Conservation (phyloP, 2,113 vertebrate genomes). For the Caracal caracal region DNA sequence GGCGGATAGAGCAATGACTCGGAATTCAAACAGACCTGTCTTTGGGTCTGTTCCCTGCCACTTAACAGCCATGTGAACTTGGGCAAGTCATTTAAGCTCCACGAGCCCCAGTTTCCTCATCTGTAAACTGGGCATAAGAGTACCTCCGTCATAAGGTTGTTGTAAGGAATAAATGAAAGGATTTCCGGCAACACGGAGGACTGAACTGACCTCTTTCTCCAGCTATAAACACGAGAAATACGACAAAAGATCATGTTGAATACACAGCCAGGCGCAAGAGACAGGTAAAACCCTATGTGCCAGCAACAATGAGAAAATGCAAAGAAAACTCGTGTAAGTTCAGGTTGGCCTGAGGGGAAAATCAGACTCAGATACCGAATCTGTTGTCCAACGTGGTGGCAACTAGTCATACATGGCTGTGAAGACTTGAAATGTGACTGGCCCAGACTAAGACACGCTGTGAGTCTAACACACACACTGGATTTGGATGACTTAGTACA, state of each 20-base stretch:
- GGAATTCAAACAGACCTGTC: not conserved
- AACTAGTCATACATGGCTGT: not conserved
- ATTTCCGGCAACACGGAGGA: not conserved
- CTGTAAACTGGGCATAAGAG: not conserved
- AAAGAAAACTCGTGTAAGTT: not conserved
- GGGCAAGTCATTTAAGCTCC: not conserved
- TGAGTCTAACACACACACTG: not conserved
- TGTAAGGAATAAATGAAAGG: not conserved
- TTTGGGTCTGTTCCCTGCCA: not conserved
- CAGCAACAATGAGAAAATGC: not conserved
- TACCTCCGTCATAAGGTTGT: not conserved
- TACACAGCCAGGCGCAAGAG: not conserved
- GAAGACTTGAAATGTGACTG: not conserved
- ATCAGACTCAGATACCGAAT: not conserved
- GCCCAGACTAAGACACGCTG: not conserved
- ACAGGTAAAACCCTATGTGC: not conserved
- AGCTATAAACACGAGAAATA: not conserved
- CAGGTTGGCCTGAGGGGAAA: not conserved
- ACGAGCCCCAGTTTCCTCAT: not conserved
- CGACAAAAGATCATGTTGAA: not conserved
- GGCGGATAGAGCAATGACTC: not conserved
- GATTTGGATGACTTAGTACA: not conserved
- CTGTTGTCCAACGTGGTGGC: rapidly evolving
- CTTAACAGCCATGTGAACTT: not conserved
- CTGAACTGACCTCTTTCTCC: not conserved